A percentile compares a stretch with the other conserved stretches of the same genome.
Evolutionary conservation across 2,113 vertebrate species (phyloP).

Genomic region (Chamaetylas fuelleborni): DNA sequence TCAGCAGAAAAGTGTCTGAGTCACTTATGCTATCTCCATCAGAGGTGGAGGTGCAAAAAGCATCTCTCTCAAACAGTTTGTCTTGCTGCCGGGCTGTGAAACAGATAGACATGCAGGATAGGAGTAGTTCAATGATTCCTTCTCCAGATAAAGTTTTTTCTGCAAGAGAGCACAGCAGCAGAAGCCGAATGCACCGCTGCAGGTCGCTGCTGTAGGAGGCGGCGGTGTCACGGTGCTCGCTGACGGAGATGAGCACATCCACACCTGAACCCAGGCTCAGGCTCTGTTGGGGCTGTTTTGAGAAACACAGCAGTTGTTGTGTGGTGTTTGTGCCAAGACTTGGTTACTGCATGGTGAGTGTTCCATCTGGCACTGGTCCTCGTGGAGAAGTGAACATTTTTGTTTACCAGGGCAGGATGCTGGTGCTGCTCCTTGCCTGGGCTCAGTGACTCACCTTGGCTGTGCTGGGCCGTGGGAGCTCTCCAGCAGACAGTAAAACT

Average conservation of each 20-base stretch:
- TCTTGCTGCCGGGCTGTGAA: background rate
- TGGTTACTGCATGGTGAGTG: background rate
- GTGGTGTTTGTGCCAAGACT: background rate
- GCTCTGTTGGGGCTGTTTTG: background rate
- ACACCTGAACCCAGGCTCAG: background rate
- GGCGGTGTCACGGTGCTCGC: fast-evolving
- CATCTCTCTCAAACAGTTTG: background rate
- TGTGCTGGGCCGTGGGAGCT: background rate
- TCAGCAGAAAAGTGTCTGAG: conserved; percentile 22
- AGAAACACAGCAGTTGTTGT: background rate
- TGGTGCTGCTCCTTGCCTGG: background rate
- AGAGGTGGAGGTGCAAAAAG: background rate
- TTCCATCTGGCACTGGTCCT: background rate
- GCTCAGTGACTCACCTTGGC: background rate
- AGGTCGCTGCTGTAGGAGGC: background rate
- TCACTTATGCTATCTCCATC: background rate
- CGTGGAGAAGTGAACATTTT: background rate
- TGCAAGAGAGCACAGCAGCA: background rate
- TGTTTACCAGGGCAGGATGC: background rate
- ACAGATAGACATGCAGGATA: background rate
- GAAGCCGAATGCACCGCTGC: background rate
- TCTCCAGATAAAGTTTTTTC: background rate
- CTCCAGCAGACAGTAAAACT: background rate
- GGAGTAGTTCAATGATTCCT: background rate
- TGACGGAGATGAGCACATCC: background rate